phyloP scores from a whole-genome alignment of 2,888 invertebrate species.

The Rhagonycha fulva region DNA sequence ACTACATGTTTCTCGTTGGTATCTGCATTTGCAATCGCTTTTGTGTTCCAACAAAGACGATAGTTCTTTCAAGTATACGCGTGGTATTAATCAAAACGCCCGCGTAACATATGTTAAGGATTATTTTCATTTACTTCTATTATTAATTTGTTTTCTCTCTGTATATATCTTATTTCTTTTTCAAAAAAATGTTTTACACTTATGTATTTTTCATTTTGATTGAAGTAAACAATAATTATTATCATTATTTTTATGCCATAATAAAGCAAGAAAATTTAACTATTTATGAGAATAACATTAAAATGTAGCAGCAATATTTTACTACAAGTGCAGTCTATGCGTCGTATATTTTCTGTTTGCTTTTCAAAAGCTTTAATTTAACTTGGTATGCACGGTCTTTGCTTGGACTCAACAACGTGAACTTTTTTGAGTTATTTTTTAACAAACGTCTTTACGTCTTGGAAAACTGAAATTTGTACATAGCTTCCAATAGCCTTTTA shows the following conservation, averaged over 20 bases:
- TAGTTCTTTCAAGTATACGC: constrained; percentile 22
- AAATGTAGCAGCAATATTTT: background rate
- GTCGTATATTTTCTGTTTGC: background rate
- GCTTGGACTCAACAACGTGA: too few species aligned
- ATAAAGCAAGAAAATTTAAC: background rate
- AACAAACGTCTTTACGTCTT: too few species aligned
- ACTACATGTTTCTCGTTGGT: constrained; percentile 15
- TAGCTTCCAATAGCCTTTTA: too few species aligned
- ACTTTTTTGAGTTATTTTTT: too few species aligned
- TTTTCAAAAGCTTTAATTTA: too few species aligned
- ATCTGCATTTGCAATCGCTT: constrained; percentile 12
- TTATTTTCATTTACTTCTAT: constrained; percentile 15
- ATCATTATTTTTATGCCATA: background rate
- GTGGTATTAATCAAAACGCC: constrained; percentile 25
- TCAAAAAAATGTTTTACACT: background rate
- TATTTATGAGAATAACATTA: background rate
- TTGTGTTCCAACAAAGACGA: constrained; percentile 22
- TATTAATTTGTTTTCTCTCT: constrained; percentile 16
- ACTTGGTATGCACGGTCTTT: too few species aligned
- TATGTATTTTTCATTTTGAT: background rate
- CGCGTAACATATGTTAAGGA: constrained; percentile 20
- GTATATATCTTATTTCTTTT: background rate
- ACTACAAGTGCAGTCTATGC: background rate
- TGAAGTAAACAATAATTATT: background rate
- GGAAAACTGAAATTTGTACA: too few species aligned